Conservation (phyloP, 2,888 invertebrate species). For the Chrysina gloriosa region DNA sequence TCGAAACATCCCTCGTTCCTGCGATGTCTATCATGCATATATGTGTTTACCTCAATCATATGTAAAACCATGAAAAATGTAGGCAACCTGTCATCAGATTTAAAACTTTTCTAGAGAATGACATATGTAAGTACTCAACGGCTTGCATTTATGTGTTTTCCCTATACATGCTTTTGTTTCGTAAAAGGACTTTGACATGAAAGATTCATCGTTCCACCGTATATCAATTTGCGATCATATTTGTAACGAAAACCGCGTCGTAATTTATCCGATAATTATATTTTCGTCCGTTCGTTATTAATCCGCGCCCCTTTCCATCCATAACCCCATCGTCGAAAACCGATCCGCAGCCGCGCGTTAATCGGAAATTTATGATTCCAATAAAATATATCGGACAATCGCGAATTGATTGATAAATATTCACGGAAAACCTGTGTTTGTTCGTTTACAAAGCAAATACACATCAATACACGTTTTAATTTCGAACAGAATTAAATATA, state of each 20-base stretch:
- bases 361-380: conserved; percentile 32
- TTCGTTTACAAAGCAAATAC: conserved; percentile 5
- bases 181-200: too few species aligned
- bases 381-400: conserved; percentile 24
- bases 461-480: conserved; percentile 17
- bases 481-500: conserved; percentile 26
- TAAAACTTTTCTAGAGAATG: too few species aligned
- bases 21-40: too few species aligned
- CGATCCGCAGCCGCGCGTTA: neutral
- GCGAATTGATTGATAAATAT: conserved; percentile 34
- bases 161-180: too few species aligned
- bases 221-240: neutral
- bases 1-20: too few species aligned
- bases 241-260: neutral
- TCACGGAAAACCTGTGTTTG: conserved; percentile 29
- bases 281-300: neutral
- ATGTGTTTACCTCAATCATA: too few species aligned
- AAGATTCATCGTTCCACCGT: too few species aligned
- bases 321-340: neutral
- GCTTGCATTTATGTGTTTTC: too few species aligned
- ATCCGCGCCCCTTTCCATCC: neutral
- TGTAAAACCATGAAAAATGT: too few species aligned
- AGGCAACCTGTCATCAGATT: too few species aligned
- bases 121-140: too few species aligned
- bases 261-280: conserved; percentile 7